A percentile compares a stretch with the other conserved stretches of the same genome.
Evolutionary conservation across 2,888 invertebrate genomes (phyloP).

Genomic region (Erebia aethiops): DNA sequence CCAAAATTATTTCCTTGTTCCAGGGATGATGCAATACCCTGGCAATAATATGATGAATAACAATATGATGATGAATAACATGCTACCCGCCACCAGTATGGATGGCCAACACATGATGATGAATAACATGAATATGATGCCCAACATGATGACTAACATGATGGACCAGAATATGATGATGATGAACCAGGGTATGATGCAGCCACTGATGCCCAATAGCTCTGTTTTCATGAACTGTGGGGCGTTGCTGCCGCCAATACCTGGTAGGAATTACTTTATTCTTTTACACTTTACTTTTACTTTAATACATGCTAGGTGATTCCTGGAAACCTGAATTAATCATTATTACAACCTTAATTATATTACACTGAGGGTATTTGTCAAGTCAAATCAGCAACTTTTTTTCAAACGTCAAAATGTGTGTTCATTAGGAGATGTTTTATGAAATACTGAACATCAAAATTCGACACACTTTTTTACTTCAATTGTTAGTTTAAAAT

Average conservation of each 20-base stretch:
- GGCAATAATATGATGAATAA: constrained; percentile 6
- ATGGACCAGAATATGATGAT: constrained; percentile 84
- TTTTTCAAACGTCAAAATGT: too few relatives aligned
- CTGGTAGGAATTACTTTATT: constrained; percentile 68
- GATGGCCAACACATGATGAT: constrained; percentile 64
- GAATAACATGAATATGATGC: constrained; percentile 56
- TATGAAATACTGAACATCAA: too few relatives aligned
- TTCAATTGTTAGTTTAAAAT: too few relatives aligned
- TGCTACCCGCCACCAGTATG: constrained; percentile 29
- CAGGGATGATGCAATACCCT: constrained; percentile 49
- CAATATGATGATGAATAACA: constrained; percentile 35
- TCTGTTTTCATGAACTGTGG: constrained; percentile 85
- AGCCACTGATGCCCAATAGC: constrained; percentile 48
- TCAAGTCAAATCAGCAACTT: too few relatives aligned
- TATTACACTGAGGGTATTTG: too few relatives aligned
- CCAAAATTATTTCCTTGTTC: neutral
- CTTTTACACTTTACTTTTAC: too few relatives aligned
- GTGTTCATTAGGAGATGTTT: too few relatives aligned
- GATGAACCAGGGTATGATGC: constrained; percentile 55
- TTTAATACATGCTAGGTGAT: too few relatives aligned
- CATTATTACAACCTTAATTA: too few relatives aligned
- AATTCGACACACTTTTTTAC: too few relatives aligned
- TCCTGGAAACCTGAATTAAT: too few relatives aligned
- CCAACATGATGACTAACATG: constrained; percentile 64
- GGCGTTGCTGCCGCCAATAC: constrained; percentile 92